Conservation (phyloP, 2,888 invertebrate genomes). For the Altica lythri region DNA sequence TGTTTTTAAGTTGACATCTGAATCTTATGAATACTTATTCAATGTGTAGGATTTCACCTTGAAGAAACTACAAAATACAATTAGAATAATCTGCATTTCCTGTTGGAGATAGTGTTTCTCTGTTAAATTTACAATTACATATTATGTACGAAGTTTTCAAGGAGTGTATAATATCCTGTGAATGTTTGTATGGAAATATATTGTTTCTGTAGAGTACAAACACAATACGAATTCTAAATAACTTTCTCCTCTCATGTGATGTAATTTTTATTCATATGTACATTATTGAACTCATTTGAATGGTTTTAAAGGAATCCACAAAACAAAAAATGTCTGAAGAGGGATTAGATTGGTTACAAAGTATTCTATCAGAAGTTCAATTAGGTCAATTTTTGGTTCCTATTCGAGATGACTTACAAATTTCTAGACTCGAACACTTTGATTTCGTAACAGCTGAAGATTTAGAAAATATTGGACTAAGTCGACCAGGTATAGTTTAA, state of each 20-base stretch:
- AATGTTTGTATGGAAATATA: no score
- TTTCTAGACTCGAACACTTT: constrained; percentile 92
- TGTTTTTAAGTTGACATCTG: no score
- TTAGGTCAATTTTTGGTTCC: constrained; percentile 88
- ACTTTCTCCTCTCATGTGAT: constrained; percentile 21
- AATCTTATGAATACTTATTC: no score
- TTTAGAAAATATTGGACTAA: constrained; percentile 91
- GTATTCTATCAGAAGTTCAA: constrained; percentile 87
- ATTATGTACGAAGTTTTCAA: no score
- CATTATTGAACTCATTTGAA: neutral
- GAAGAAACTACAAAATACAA: constrained; percentile 13
- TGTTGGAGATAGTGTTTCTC: constrained; percentile 23
- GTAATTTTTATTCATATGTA: constrained; percentile 14
- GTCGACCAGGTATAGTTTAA: constrained; percentile 91
- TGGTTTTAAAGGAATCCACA: neutral
- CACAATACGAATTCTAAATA: constrained; percentile 8
- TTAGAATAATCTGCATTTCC: constrained; percentile 20
- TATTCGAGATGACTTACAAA: constrained; percentile 88
- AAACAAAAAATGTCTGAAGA: constrained; percentile 54
- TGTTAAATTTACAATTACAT: no score
- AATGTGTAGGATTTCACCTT: no score
- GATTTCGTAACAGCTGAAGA: constrained; percentile 96
- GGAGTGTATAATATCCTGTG: constrained; percentile 9
- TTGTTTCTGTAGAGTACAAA: no score
- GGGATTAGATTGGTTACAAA: constrained; percentile 81